Evolutionary conservation across 2,888 invertebrate genomes (phyloP).

Genomic region (Drosophila maculinotata): DNA sequence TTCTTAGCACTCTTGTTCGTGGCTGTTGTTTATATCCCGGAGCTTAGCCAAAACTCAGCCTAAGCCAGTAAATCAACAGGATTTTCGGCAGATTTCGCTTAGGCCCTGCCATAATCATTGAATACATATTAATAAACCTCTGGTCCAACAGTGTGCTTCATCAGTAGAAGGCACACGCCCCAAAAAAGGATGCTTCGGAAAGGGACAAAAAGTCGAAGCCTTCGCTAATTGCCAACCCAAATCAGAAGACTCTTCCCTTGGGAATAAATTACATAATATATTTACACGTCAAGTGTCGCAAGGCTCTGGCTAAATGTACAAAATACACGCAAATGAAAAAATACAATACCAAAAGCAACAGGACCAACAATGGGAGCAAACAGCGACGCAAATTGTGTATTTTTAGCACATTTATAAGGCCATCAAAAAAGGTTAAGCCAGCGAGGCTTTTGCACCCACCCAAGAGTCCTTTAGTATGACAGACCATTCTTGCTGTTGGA

Average conservation of each 20-base stretch:
- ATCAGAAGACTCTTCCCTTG: conserved; percentile 45
- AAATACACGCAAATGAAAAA: conserved; percentile 50
- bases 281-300: conserved; percentile 73
- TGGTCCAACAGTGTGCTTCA: conserved; percentile 4
- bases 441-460: conserved; percentile 14
- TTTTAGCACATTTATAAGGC: conserved; percentile 77
- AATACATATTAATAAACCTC: conserved; percentile 52
- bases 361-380: conserved; percentile 30
- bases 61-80: conserved; percentile 41
- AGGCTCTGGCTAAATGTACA: conserved; percentile 45
- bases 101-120: conserved; percentile 35
- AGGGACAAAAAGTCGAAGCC: conserved; percentile 44
- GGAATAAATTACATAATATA: conserved; percentile 65
- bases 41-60: conserved; percentile 23
- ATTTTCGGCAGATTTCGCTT: conserved; percentile 17
- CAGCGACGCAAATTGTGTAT: conserved; percentile 70
- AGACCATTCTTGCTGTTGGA: conserved; percentile 45
- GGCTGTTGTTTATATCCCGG: conserved; percentile 2
- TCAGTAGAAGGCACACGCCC: conserved; percentile 13
- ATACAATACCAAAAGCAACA: conserved; percentile 19
- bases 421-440: conserved; percentile 75
- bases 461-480: conserved; percentile 49
- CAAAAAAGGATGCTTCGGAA: conserved; percentile 4
- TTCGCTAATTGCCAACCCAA: conserved; percentile 73
- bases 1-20: background rate